These are phyloP conservation scores for Caenorhabditis brenneri DNA, from an alignment of 1,140 invertebrate species.

Conservation along the genomic window DNA sequence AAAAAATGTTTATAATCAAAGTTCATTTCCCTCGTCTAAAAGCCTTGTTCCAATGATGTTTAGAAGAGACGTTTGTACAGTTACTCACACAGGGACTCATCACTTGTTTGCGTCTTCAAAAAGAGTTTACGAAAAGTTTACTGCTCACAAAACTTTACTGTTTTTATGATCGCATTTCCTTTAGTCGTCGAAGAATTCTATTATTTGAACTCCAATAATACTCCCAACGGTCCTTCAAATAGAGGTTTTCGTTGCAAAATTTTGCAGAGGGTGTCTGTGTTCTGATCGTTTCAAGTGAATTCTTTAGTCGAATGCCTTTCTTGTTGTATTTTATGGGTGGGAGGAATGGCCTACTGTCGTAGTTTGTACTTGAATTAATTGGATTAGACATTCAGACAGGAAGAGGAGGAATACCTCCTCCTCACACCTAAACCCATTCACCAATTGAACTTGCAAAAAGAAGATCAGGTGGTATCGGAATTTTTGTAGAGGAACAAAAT, in stretches of 20 bases:
- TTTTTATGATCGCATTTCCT: no score
- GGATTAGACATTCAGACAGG: neutral
- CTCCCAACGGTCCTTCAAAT: no score
- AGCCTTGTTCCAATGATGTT: neutral
- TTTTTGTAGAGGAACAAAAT: no score
- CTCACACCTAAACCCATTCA: no score
- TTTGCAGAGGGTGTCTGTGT: neutral
- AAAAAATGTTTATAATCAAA: no score
- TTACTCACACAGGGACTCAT: constrained; percentile 14
- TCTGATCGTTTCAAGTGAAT: neutral
- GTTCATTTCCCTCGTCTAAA: neutral
- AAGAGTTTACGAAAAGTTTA: neutral
- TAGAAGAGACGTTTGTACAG: neutral
- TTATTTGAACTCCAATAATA: no score
- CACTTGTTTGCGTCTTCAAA: neutral
- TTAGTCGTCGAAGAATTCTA: no score
- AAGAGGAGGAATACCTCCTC: no score
- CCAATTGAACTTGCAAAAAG: no score
- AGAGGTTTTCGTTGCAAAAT: no score
- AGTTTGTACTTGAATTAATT: constrained; percentile 1
- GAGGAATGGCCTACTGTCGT: constrained; percentile 1
- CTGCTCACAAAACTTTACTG: neutral
- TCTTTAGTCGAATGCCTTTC: neutral
- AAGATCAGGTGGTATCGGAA: no score
- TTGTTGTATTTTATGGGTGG: neutral